These are phyloP conservation scores for Thereva nobilitata DNA, from an alignment of 2,888 invertebrate species.

Conservation along the genomic window DNA sequence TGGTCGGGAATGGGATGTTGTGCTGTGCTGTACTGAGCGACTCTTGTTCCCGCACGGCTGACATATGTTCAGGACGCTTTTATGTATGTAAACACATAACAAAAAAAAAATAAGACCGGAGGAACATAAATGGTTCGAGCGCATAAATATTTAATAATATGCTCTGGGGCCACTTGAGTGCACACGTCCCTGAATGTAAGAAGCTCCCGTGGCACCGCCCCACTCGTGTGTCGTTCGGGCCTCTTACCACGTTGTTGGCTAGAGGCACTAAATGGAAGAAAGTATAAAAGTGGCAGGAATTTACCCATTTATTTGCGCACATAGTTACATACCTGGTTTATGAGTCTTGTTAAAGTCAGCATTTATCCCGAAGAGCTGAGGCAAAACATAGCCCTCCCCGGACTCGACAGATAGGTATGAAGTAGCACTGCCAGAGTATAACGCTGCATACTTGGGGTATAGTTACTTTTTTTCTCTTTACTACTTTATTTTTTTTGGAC, in stretches of 20 bases:
- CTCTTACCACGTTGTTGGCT: constrained; percentile 25
- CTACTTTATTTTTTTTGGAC: too few species aligned
- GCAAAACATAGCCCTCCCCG: background rate
- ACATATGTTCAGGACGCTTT: constrained; percentile 23
- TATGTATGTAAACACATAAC: constrained; percentile 26
- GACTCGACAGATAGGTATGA: background rate
- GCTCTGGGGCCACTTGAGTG: constrained; percentile 18
- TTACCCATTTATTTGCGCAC: constrained; percentile 30
- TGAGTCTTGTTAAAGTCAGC: constrained; percentile 30
- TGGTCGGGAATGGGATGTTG: constrained; percentile 2
- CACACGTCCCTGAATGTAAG: constrained; percentile 2
- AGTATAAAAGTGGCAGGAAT: constrained; percentile 23
- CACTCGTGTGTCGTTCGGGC: background rate
- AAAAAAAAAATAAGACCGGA: constrained; percentile 23
- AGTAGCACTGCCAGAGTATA: background rate
- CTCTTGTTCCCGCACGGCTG: background rate
- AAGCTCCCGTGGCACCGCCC: background rate
- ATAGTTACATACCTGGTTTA: constrained; percentile 32
- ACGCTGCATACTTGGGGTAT: too few species aligned
- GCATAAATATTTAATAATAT: constrained; percentile 33
- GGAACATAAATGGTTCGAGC: constrained; percentile 25
- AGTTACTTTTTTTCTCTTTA: too few species aligned
- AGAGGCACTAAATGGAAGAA: constrained; percentile 23
- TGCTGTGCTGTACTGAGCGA: background rate
- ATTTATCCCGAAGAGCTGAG: constrained; percentile 6